phyloP scores from a whole-genome alignment of 2,888 invertebrate species.

The Macrophya alboannulata region DNA sequence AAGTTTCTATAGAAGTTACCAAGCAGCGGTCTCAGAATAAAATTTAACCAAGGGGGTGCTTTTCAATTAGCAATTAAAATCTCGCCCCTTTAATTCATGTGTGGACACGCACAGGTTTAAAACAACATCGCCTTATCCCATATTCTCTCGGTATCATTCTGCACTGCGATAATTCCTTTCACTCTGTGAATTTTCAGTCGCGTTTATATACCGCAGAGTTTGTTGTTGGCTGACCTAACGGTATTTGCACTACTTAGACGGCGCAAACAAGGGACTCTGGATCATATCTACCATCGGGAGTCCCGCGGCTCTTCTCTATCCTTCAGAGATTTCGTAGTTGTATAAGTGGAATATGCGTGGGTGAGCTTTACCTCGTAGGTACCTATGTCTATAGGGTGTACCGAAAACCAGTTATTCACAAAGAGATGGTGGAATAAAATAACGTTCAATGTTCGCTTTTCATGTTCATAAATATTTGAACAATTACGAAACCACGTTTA shows the following conservation, averaged over 20 bases:
- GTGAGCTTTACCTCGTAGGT: slow-evolving; percentile 6
- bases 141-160: slow-evolving; percentile 4
- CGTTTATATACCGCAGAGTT: slow-evolving; percentile 40
- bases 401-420: neutral
- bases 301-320: slow-evolving; percentile 15
- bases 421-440: neutral
- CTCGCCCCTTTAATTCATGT: slow-evolving; percentile 38
- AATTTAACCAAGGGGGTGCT: slow-evolving; percentile 23
- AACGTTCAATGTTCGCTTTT: neutral
- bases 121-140: slow-evolving; percentile 30
- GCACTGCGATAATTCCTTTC: slow-evolving; percentile 1
- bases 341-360: slow-evolving; percentile 29
- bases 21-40: neutral
- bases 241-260: slow-evolving; percentile 57
- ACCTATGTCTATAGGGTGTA: slow-evolving; percentile 5
- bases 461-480: neutral
- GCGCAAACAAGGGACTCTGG: slow-evolving; percentile 55
- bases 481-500: neutral
- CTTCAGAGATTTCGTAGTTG: slow-evolving; percentile 15
- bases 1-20: neutral
- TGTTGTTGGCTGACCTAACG: slow-evolving; percentile 55
- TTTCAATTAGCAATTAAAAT: slow-evolving; percentile 54
- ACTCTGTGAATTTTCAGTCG: slow-evolving; percentile 13
- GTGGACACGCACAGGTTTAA: slow-evolving; percentile 46
- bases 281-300: slow-evolving; percentile 45